A percentile compares a stretch with the other conserved stretches of the same genome.
Evolutionary conservation across 2,113 vertebrate genomes (phyloP).

Genomic region (Misgurnus mizolepis): DNA sequence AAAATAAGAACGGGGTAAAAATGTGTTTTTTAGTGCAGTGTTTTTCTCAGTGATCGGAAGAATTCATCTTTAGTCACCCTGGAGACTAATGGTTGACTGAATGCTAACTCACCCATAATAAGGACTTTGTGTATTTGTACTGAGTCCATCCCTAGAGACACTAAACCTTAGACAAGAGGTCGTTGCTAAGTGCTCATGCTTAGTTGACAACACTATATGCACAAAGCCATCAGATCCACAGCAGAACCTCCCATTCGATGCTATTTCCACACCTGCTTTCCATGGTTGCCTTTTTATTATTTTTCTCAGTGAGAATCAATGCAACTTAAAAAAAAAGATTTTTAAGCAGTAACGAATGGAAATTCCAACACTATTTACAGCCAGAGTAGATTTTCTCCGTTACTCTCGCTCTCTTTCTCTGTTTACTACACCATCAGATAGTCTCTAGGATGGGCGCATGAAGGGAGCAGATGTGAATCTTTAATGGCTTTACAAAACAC

Average conservation of each 20-base stretch:
- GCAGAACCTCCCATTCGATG: background rate
- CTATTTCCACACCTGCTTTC: background rate
- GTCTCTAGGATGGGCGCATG: background rate
- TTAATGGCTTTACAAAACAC: constrained; percentile 40
- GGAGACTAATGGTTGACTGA: background rate
- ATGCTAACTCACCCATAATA: too few relatives aligned
- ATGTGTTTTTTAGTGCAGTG: too few relatives aligned
- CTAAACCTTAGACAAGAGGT: background rate
- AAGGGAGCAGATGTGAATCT: constrained; percentile 33
- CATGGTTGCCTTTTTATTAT: background rate
- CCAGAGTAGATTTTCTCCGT: background rate
- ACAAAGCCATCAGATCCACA: background rate
- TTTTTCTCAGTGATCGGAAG: too few relatives aligned
- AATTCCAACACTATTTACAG: background rate
- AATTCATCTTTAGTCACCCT: background rate
- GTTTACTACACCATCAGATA: constrained; percentile 16
- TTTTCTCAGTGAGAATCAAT: background rate
- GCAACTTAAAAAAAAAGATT: background rate
- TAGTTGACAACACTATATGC: background rate
- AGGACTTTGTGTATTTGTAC: background rate
- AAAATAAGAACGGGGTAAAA: too few relatives aligned
- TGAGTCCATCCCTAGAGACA: background rate
- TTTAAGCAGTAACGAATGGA: background rate
- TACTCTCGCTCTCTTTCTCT: background rate
- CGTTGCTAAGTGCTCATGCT: background rate